Evolutionary conservation across 2,113 vertebrate species (phyloP).

Genomic region (Thunnus maccoyii): DNA sequence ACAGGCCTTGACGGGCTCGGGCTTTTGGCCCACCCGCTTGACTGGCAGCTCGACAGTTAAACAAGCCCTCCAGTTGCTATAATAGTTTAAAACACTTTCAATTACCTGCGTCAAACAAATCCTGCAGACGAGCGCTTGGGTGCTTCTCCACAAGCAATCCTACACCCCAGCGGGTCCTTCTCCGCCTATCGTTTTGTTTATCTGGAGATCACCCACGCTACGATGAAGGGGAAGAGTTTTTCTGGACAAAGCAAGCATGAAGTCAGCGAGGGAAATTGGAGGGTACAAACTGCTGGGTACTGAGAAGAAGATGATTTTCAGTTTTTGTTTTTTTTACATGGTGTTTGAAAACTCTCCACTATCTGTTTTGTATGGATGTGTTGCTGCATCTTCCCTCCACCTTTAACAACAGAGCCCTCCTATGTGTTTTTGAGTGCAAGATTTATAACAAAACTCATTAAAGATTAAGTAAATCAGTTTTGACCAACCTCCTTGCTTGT

Average conservation of each 20-base stretch:
- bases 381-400: conserved; percentile 12
- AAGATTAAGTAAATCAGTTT: conserved; percentile 66
- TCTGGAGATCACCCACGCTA: conserved; percentile 47
- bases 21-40: conserved; percentile 95
- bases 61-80: conserved; percentile 99
- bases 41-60: conserved; percentile 99
- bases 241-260: conserved; percentile 57
- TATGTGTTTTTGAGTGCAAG: background rate
- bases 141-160: conserved; percentile 77
- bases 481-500: conserved; percentile 64
- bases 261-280: conserved; percentile 52
- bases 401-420: background rate
- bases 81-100: conserved; percentile 99
- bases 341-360: conserved; percentile 21
- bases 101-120: conserved; percentile 99
- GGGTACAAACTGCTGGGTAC: conserved; percentile 41
- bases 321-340: background rate
- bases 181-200: conserved; percentile 63
- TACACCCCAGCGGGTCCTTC: conserved; percentile 63
- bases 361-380: conserved; percentile 12
- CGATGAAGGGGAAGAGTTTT: conserved; percentile 45
- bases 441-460: conserved; percentile 64
- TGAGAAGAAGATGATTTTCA: conserved; percentile 28
- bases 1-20: conserved; percentile 96
- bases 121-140: conserved; percentile 92